Base-by-base conservation (phyloP, 2,113 vertebrate genomes). In the Colaptes auratus region DNA sequence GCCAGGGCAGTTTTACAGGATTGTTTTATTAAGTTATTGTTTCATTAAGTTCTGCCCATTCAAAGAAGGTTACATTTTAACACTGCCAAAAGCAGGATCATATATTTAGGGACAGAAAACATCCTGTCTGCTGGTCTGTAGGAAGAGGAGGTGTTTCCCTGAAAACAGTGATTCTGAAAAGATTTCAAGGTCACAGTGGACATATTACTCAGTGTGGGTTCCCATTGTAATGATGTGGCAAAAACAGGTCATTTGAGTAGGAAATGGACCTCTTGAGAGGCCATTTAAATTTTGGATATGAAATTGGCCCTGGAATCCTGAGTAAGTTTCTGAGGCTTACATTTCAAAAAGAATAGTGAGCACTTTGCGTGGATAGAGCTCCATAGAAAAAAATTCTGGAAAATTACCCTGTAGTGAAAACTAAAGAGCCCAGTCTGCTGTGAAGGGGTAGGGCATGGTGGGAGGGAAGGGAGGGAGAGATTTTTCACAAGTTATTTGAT, bases 211-310 rank as follows among this genome's bases (percentile, higher is more conserved):
- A 61, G 52, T 9, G 31, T 15, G 20, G 24, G 15, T 59, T 89
- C 27, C 21, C 55, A 31, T 18, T 70, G 31, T 79, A 91, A 91
- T 33, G 31, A 61, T 80, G 69, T 90, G 72, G 46, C 42, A 94
- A 91, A 95, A 91, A 60, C 8, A 61, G 27, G 33, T 85, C 17
- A 52, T 52, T 88, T 90, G 67, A 91, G 80, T 74, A 86, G 76
- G 69, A 94, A 91, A 82, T 74, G 6, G 53, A 82, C 44, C 31
- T 56, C 55, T 78, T 81, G 30, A 90, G 61, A 80, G 59, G 20
- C 81, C 25, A 66, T 80, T 76, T 88, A 86, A 72, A 81, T 86
- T 86, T 86, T 92, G 39, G 17, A 50, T 92, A 33, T 52, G n/a
- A n/a, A 85, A 63, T 86, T 86, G 52, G 23, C 67, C 52, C 42